These are phyloP conservation scores for Trilocha varians DNA, from an alignment of 2,888 invertebrate species.

Conservation along the genomic window DNA sequence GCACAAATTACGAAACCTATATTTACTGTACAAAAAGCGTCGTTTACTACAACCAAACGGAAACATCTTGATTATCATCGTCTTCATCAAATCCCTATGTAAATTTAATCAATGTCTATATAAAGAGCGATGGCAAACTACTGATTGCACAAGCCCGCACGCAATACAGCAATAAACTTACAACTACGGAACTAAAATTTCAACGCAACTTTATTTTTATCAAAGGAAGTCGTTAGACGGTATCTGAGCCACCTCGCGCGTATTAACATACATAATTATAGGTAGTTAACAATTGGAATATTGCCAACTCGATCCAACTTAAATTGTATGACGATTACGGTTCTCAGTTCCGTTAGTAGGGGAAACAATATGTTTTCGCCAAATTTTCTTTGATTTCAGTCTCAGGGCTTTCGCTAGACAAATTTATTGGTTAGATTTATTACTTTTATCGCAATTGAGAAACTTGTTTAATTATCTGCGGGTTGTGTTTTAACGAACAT, in stretches of 20 bases:
- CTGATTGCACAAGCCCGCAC: slow-evolving; percentile 56
- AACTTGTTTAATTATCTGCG: slow-evolving; percentile 7
- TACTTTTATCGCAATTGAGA: slow-evolving; percentile 21
- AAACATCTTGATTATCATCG: slow-evolving; percentile 38
- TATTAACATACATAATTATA: slow-evolving; percentile 72
- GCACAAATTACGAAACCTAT: too few relatives aligned
- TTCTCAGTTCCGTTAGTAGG: slow-evolving; percentile 51
- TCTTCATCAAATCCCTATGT: slow-evolving; percentile 47
- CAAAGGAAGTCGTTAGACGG: slow-evolving; percentile 70
- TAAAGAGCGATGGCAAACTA: slow-evolving; percentile 56
- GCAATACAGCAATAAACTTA: slow-evolving; percentile 68
- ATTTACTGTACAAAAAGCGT: neutral
- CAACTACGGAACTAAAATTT: slow-evolving; percentile 69
- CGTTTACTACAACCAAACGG: slow-evolving; percentile 14
- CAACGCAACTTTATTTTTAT: slow-evolving; percentile 72
- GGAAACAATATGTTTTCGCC: slow-evolving; percentile 48
- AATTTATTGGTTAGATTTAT: slow-evolving; percentile 35
- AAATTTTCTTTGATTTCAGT: slow-evolving; percentile 33
- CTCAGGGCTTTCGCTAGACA: slow-evolving; percentile 28
- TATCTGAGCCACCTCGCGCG: slow-evolving; percentile 65
- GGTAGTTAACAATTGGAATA: slow-evolving; percentile 64
- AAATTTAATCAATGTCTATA: slow-evolving; percentile 70
- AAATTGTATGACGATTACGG: slow-evolving; percentile 55
- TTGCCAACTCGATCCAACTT: slow-evolving; percentile 55
- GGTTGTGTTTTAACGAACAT: slow-evolving; percentile 1